Conservation (phyloP, 2,113 vertebrate genomes). For the Gnathonemus echidnorhynchus region DNA sequence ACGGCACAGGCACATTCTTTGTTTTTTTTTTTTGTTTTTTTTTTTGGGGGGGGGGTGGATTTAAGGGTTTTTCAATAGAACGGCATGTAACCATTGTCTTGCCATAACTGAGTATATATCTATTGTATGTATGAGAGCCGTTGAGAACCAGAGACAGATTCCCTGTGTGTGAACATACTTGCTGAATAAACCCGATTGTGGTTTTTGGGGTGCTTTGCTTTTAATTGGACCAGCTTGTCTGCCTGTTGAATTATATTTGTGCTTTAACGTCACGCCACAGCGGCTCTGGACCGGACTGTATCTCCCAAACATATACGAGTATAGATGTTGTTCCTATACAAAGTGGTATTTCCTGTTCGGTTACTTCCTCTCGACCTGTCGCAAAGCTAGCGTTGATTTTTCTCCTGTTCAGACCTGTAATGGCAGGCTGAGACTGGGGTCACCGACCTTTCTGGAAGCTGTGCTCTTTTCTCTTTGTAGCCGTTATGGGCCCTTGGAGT, state of each 20-base stretch:
- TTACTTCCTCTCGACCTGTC: constrained; percentile 37
- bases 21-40: background rate
- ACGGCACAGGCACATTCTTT: background rate
- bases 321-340: background rate
- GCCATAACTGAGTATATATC: background rate
- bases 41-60: background rate
- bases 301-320: too few species aligned
- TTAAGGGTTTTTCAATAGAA: background rate
- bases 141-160: background rate
- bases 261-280: background rate
- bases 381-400: constrained; percentile 42
- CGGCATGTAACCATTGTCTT: background rate
- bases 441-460: constrained; percentile 45
- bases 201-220: background rate
- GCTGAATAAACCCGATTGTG: background rate
- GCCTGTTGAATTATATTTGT: background rate
- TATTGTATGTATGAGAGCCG: background rate
- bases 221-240: background rate
- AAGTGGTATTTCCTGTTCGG: constrained; percentile 10
- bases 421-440: constrained; percentile 44
- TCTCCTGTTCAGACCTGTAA: constrained; percentile 37
- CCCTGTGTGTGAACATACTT: background rate
- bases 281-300: background rate
- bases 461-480: background rate
- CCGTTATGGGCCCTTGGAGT: constrained; percentile 15